These are phyloP conservation scores for Pseudoatta argentina DNA, from an alignment of 1,140 invertebrate species.

Conservation along the genomic window DNA sequence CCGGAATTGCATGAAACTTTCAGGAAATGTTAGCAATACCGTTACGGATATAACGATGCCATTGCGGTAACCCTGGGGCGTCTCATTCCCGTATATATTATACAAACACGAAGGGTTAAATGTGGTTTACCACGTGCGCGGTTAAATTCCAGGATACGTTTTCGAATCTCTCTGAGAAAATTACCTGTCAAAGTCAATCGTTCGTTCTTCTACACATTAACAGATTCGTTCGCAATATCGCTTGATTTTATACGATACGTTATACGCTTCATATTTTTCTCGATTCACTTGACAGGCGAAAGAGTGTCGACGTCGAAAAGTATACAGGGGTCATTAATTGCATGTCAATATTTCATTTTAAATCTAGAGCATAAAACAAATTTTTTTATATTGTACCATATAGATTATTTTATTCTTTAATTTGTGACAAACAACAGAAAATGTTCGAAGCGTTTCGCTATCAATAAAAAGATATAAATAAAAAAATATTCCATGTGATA, in stretches of 20 bases:
- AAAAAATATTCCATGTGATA: not conserved
- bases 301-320: slow-evolving; percentile 8
- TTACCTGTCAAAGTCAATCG: slow-evolving; percentile 54
- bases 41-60: slow-evolving; percentile 64
- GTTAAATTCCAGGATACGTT: slow-evolving; percentile 43
- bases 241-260: slow-evolving; percentile 25
- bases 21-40: slow-evolving; percentile 60
- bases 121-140: slow-evolving; percentile 63
- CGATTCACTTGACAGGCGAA: not conserved
- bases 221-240: slow-evolving; percentile 15
- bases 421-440: not conserved
- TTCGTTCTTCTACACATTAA: slow-evolving; percentile 45
- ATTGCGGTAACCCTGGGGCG: slow-evolving; percentile 52
- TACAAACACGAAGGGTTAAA: slow-evolving; percentile 61
- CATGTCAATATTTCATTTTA: slow-evolving; percentile 24
- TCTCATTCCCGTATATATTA: slow-evolving; percentile 51
- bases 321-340: slow-evolving; percentile 17
- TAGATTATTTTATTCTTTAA: slow-evolving; percentile 11
- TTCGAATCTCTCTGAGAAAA: slow-evolving; percentile 52
- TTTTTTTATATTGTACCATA: slow-evolving; percentile 10
- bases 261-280: not conserved
- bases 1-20: slow-evolving; percentile 63
- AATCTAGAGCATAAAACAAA: slow-evolving; percentile 7
- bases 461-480: not conserved
- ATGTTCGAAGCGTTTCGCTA: not conserved